These are phyloP conservation scores for Crocuta crocuta DNA, from an alignment of 2,113 vertebrate genomes.

Conservation along the genomic window DNA sequence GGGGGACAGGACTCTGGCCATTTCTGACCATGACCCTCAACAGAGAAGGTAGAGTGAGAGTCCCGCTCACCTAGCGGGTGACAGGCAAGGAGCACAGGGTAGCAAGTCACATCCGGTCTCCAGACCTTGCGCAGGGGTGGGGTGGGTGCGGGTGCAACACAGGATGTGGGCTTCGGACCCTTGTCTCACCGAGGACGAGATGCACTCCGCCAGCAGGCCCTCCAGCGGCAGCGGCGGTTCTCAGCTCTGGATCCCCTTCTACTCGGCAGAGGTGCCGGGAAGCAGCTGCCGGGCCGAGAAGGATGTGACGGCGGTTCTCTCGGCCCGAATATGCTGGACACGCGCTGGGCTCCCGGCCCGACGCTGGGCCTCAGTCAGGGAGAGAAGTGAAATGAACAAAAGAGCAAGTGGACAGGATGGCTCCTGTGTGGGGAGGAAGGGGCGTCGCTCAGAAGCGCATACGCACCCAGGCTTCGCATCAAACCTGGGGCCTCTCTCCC, in stretches of 20 bases:
- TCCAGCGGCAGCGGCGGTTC: not conserved
- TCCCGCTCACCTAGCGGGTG: not conserved
- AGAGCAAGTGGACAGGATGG: accelerated
- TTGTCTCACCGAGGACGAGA: accelerated
- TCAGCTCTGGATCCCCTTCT: not conserved
- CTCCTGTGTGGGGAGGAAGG: not conserved
- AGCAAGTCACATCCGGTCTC: not conserved
- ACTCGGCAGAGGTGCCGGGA: accelerated
- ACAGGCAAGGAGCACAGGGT: not conserved
- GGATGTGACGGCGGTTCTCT: too few relatives aligned
- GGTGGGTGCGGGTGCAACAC: too few relatives aligned
- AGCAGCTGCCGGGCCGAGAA: accelerated
- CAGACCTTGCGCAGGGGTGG: not conserved
- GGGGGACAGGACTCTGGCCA: not conserved
- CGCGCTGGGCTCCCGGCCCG: not conserved
- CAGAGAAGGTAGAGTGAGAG: not conserved
- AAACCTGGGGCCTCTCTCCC: not conserved
- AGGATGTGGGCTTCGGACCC: not conserved
- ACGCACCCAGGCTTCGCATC: accelerated
- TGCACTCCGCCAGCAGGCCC: too few relatives aligned
- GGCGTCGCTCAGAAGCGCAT: not conserved
- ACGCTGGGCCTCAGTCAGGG: not conserved
- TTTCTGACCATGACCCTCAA: not conserved
- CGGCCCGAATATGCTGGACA: not conserved
- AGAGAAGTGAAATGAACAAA: too few relatives aligned